Conservation (phyloP, 1,140 invertebrate species). For the Bombus haemorrhoidalis region DNA sequence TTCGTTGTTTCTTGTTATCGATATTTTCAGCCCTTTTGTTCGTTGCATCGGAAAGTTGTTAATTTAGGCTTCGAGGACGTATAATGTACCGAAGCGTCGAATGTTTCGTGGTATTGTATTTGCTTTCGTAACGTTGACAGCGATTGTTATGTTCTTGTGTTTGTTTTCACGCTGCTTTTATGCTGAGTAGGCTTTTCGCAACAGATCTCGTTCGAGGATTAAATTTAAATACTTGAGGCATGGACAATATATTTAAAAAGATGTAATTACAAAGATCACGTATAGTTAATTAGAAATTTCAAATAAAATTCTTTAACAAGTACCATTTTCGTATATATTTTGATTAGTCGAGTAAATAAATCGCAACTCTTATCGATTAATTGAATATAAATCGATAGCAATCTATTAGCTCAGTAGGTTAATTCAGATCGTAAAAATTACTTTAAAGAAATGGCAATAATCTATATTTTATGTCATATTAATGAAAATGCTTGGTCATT, state of each 20-base stretch:
- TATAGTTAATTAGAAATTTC: background rate
- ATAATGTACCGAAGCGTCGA: background rate
- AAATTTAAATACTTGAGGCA: background rate
- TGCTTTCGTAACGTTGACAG: background rate
- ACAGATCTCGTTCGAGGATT: background rate
- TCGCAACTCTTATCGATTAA: background rate
- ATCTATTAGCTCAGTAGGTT: background rate
- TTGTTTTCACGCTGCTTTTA: background rate
- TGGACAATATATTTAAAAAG: too few relatives aligned
- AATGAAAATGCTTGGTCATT: background rate
- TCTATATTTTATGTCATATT: background rate
- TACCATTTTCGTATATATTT: background rate
- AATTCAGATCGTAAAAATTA: background rate
- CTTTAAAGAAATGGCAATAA: background rate
- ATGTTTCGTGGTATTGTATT: background rate
- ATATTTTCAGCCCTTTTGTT: background rate
- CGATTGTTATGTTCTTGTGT: background rate
- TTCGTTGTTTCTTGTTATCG: background rate
- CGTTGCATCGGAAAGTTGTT: background rate
- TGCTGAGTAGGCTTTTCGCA: background rate
- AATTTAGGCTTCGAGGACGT: background rate
- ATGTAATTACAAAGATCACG: background rate
- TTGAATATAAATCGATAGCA: background rate
- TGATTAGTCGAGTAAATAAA: background rate
- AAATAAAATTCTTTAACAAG: background rate